phyloP scores from a whole-genome alignment of 2,797 vertebrate species.

The Crocodylus rhombifer region DNA sequence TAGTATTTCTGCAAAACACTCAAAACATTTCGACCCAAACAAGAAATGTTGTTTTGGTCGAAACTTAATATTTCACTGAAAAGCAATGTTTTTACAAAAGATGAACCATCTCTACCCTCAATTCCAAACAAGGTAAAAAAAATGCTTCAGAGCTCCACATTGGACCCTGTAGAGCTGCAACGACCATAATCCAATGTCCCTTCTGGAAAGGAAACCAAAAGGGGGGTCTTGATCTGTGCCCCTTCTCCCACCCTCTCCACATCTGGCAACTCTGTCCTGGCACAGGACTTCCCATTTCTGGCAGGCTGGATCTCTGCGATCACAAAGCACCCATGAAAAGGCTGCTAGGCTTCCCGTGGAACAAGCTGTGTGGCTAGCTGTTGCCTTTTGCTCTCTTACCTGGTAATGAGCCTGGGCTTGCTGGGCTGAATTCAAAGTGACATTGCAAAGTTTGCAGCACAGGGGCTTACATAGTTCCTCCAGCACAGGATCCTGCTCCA shows the following conservation, averaged over 20 bases:
- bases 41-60: neutral
- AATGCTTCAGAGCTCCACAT: neutral
- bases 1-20: neutral
- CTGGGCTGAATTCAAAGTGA: conserved; percentile 97
- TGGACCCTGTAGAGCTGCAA: neutral
- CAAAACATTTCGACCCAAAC: neutral
- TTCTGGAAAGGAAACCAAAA: neutral
- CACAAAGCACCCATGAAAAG: neutral
- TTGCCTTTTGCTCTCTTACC: conserved; percentile 80
- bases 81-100: neutral
- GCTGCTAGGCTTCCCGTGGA: no score
- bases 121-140: neutral
- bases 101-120: neutral
- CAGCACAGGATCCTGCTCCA: conserved; percentile 90
- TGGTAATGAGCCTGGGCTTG: conserved; percentile 99
- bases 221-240: neutral
- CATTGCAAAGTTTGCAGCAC: conserved; percentile 98
- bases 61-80: neutral
- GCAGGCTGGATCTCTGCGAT: neutral
- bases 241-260: no score
- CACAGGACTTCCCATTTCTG: neutral
- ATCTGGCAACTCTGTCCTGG: neutral
- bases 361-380: neutral
- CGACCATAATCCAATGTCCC: neutral
- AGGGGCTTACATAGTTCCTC: conserved; percentile 97